A percentile compares a stretch with the other conserved stretches of the same genome.
phyloP scores from a whole-genome alignment of 2,888 invertebrate species.

The Leptinotarsa tumamoca region DNA sequence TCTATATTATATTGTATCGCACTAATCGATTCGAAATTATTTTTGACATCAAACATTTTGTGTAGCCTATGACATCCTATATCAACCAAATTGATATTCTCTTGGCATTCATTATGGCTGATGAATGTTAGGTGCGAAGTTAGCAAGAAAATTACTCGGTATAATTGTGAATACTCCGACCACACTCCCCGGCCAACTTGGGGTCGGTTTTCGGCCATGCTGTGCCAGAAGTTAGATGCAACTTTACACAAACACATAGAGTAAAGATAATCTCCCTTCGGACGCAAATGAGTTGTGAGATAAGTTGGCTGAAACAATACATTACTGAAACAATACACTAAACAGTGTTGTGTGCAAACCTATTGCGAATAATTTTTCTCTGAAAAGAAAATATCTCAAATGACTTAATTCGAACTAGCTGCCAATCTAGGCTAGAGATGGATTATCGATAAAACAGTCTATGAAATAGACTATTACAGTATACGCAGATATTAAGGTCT shows the following conservation, averaged over 20 bases:
- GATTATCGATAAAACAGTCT: too few relatives aligned
- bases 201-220: slow-evolving; percentile 2
- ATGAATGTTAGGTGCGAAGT: slow-evolving; percentile 8
- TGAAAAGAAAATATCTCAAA: too few relatives aligned
- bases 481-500: too few relatives aligned
- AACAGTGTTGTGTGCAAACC: neutral
- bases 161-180: slow-evolving; percentile 11
- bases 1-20: too few relatives aligned
- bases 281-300: slow-evolving; percentile 12
- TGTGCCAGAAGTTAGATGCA: slow-evolving; percentile 9
- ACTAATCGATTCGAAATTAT: too few relatives aligned
- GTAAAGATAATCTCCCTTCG: slow-evolving; percentile 23
- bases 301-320: slow-evolving; percentile 7
- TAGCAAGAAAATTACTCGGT: slow-evolving; percentile 10
- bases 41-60: too few relatives aligned
- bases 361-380: neutral
- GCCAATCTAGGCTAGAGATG: too few relatives aligned
- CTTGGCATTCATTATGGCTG: neutral
- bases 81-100: neutral
- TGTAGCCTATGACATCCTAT: too few relatives aligned
- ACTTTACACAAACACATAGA: slow-evolving; percentile 20
- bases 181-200: slow-evolving; percentile 15
- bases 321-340: neutral
- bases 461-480: too few relatives aligned
- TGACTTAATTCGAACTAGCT: too few relatives aligned